A percentile compares a stretch with the other conserved stretches of the same genome.
Evolutionary conservation across 1,140 invertebrate genomes (phyloP).

Genomic region (Drosophila quadrilineata): DNA sequence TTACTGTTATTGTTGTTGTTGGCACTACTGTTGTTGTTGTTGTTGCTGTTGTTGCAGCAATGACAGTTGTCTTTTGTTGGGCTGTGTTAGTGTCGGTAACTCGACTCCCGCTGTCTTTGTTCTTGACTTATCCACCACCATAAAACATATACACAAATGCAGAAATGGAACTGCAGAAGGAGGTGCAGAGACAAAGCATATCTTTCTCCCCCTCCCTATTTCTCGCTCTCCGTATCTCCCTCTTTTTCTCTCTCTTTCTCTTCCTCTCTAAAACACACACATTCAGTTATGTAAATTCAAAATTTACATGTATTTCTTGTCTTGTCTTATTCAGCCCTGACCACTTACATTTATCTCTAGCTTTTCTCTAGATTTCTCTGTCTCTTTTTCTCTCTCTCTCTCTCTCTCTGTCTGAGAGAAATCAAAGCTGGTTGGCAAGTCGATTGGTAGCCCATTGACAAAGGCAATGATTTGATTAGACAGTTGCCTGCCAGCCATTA

Average conservation of each 20-base stretch:
- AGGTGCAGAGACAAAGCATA: too few species aligned
- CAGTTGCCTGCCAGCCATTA: slow-evolving; percentile 36
- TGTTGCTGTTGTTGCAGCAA: slow-evolving; percentile 8
- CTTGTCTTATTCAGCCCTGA: slow-evolving; percentile 41
- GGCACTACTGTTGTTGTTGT: not conserved
- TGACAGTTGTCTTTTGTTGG: slow-evolving; percentile 28
- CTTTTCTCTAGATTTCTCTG: slow-evolving; percentile 74
- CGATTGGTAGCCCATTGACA: slow-evolving; percentile 1
- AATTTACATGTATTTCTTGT: slow-evolving; percentile 35
- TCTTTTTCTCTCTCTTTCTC: too few species aligned
- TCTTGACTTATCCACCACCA: slow-evolving; percentile 39
- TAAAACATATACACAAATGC: slow-evolving; percentile 11
- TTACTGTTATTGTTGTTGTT: not conserved
- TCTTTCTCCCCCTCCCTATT: too few species aligned
- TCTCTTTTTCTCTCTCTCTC: slow-evolving; percentile 53
- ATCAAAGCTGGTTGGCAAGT: slow-evolving; percentile 41
- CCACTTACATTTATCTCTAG: slow-evolving; percentile 79
- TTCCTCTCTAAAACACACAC: too few species aligned
- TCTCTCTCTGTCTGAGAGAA: not conserved
- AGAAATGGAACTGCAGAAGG: not conserved
- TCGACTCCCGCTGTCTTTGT: slow-evolving; percentile 56
- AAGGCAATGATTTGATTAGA: not conserved
- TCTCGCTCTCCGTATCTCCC: too few species aligned
- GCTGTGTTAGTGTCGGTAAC: slow-evolving; percentile 17
- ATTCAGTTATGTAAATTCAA: slow-evolving; percentile 24